These are phyloP conservation scores for Datnioides undecimradiatus DNA, from an alignment of 2,113 vertebrate genomes.

Conservation along the genomic window DNA sequence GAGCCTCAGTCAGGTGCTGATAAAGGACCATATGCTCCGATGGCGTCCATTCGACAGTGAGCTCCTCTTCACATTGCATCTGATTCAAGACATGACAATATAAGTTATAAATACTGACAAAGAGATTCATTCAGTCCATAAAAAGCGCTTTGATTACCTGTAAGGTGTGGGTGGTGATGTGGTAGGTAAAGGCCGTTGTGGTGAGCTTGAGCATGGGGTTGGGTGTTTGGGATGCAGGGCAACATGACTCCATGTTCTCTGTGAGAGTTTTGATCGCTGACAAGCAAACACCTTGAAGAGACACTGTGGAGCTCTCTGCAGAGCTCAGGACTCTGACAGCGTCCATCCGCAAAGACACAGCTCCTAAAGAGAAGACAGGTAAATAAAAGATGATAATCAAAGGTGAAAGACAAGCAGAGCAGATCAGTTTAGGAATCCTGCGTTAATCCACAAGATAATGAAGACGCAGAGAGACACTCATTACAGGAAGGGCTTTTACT, in stretches of 20 bases:
- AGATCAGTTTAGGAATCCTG: not conserved
- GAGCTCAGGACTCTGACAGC: conserved; percentile 85
- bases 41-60: conserved; percentile 90
- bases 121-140: not conserved
- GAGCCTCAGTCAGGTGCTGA: conserved; percentile 89
- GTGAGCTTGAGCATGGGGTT: conserved; percentile 86
- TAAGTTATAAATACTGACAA: not conserved
- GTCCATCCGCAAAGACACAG: conserved; percentile 90
- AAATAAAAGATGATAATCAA: not conserved
- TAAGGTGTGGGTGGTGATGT: conserved; percentile 88
- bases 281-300: conserved; percentile 88
- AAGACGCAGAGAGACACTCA: not conserved
- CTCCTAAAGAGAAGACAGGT: conserved; percentile 82
- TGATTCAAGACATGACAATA: conserved; percentile 65
- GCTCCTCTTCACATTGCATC: conserved; percentile 89
- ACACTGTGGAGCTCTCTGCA: conserved; percentile 87
- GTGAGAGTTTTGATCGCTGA: conserved; percentile 88
- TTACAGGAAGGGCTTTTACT: not conserved
- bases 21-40: conserved; percentile 95
- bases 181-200: conserved; percentile 86
- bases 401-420: not conserved
- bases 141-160: conserved; percentile 85
- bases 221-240: conserved; percentile 86
- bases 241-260: conserved; percentile 92
- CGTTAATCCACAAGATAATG: not conserved